Base-by-base conservation (phyloP, 2,797 vertebrate genomes). In the Catostomus latipinnis region DNA sequence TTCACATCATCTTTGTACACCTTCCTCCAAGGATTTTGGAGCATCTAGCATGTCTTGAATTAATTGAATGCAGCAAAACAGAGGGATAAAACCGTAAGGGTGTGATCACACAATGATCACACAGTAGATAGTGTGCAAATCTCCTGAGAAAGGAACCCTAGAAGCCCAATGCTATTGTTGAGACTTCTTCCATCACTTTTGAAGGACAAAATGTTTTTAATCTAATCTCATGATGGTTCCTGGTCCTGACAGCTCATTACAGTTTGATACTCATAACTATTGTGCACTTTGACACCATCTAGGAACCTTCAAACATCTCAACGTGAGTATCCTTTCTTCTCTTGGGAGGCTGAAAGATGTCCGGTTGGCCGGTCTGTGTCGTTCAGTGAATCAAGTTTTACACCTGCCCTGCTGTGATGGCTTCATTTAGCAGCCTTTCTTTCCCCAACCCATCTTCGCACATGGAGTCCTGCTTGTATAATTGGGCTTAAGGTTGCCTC, bases 401-500 rank as follows among this genome's bases (percentile, higher is more conserved):
- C 56, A 68, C 62, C 69, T 16, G 62, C 46, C 69, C 60, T 49
- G 52, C 56, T 73, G 43, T 66, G 54, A 22, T 79, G 87, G 70
- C 86, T 84, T 76, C 89, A 90, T 92, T 88, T 87, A 90, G 83
- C 78, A 86, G 84, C 84, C 81, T 50, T 87, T 10, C 49, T 54
- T 89, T 87, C 89, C 77, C 76, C 72, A 85, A 81, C 85, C 49
- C 78, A 85, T 83, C 70, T 81, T 56, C 63, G 43, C 50, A 14
- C 50, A 65, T 83, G 73, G 80, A 82, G 74, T 77, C 48, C 78
- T 62, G 70, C 56, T 76, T 73, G 76, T 81, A 88, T 95, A 94
- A 94, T 92, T 91, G 90, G 90, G 87, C 88, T 86, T 86, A 87
- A 89, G 86, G 91, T 93, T 92, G 87, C 89, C 90, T 92, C 85